These are phyloP conservation scores for Drosophila longiperda DNA, from an alignment of 2,888 invertebrate species.

Conservation along the genomic window DNA sequence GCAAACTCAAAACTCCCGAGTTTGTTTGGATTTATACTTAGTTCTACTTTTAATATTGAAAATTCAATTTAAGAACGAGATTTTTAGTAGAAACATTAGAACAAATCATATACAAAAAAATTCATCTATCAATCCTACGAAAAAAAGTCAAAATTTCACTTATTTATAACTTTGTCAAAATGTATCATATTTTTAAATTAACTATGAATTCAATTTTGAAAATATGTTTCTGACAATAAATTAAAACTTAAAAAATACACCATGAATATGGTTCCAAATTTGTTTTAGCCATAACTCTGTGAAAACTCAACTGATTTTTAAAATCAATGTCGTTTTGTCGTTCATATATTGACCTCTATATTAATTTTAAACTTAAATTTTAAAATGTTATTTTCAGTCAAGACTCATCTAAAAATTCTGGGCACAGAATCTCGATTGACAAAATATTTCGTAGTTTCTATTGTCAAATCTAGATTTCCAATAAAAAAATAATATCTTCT, in stretches of 20 bases:
- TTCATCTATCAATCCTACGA: too few species aligned
- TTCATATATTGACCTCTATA: background rate
- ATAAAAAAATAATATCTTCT: background rate
- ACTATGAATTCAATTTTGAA: background rate
- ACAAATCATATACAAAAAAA: too few species aligned
- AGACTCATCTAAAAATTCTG: background rate
- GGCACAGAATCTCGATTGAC: background rate
- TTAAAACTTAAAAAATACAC: too few species aligned
- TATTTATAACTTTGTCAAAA: too few species aligned
- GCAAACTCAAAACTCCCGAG: background rate
- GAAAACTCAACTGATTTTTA: background rate
- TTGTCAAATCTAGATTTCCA: background rate
- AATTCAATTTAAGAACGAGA: background rate
- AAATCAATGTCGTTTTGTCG: background rate
- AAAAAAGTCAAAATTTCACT: too few species aligned
- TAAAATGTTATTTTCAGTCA: background rate
- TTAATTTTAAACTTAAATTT: background rate
- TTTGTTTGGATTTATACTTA: background rate
- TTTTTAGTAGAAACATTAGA: too few species aligned
- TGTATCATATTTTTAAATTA: too few species aligned
- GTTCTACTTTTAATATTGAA: background rate
- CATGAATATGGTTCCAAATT: background rate
- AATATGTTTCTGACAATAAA: background rate
- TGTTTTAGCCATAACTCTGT: background rate
- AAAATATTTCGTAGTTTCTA: background rate